phyloP scores from a whole-genome alignment of 2,888 invertebrate species.

The Archips xylosteana region DNA sequence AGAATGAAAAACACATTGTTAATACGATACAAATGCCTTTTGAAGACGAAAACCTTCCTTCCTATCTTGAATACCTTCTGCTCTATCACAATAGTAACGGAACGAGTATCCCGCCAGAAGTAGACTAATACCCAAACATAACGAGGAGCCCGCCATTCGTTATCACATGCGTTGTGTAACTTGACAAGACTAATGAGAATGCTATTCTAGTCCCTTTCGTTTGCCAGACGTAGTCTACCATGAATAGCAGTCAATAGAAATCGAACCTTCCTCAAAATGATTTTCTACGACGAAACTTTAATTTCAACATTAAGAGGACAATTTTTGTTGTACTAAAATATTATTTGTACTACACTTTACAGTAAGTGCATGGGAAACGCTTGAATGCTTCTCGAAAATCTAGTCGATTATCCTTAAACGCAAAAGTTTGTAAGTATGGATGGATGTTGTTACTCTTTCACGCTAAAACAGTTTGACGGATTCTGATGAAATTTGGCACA shows the following conservation, averaged over 20 bases:
- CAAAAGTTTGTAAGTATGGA: no score
- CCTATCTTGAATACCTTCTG: conserved; percentile 10
- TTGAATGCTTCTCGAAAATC: no score
- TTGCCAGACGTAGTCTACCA: conserved; percentile 4
- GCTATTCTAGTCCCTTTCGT: not conserved
- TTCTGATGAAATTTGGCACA: no score
- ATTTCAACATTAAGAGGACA: not conserved
- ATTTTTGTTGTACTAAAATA: not conserved
- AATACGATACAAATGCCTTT: not conserved
- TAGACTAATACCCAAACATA: conserved; percentile 20
- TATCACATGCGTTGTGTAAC: conserved; percentile 23
- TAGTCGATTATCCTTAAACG: no score
- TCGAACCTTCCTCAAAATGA: not conserved
- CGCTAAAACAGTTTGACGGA: no score
- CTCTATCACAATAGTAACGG: conserved; percentile 11
- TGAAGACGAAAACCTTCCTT: not conserved
- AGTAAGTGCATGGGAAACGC: no score
- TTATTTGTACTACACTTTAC: not conserved
- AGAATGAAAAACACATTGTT: not conserved
- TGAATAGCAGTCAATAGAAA: conserved; percentile 13
- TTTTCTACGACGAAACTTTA: not conserved
- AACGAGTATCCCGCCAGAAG: conserved; percentile 11
- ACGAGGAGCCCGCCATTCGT: conserved; percentile 12
- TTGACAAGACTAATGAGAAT: conserved; percentile 11
- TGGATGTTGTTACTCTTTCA: no score